Conservation (phyloP, 2,113 vertebrate species). For the Lampris megalopsis region DNA sequence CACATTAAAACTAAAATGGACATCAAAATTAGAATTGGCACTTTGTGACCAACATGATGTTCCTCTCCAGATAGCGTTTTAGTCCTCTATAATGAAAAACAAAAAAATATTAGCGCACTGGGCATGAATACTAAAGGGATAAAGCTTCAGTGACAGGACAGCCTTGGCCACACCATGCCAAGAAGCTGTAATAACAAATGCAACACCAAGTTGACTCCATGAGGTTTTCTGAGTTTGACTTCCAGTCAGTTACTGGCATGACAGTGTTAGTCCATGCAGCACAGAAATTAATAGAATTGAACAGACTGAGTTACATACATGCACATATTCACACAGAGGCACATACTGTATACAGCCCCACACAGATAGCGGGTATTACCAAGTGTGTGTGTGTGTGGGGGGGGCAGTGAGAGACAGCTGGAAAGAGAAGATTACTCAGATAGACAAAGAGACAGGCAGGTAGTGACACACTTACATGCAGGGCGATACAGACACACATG, state of each 20-base stretch:
- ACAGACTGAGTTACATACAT: no score
- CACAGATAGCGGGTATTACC: background rate
- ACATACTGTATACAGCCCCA: no score
- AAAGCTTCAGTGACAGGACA: conserved; percentile 41
- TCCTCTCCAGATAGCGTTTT: background rate
- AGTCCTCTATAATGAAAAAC: background rate
- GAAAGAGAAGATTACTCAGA: background rate
- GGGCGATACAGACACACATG: conserved; percentile 23
- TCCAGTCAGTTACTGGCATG: conserved; percentile 62
- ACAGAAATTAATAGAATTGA: conserved; percentile 34
- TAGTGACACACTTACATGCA: background rate
- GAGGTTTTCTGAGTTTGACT: conserved; percentile 71
- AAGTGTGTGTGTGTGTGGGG: background rate
- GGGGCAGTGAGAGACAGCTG: background rate
- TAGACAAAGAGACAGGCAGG: background rate
- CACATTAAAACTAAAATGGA: no score
- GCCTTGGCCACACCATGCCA: conserved; percentile 51
- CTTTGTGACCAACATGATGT: background rate
- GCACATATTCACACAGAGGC: no score
- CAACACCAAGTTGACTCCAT: conserved; percentile 65
- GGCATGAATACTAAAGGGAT: conserved; percentile 46
- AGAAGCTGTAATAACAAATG: conserved; percentile 77
- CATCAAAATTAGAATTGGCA: background rate
- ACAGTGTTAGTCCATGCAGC: conserved; percentile 40
- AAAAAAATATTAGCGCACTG: conserved; percentile 39